These are phyloP conservation scores for Machaerirhynchus nigripectus DNA, from an alignment of 2,113 vertebrate genomes.

Conservation along the genomic window DNA sequence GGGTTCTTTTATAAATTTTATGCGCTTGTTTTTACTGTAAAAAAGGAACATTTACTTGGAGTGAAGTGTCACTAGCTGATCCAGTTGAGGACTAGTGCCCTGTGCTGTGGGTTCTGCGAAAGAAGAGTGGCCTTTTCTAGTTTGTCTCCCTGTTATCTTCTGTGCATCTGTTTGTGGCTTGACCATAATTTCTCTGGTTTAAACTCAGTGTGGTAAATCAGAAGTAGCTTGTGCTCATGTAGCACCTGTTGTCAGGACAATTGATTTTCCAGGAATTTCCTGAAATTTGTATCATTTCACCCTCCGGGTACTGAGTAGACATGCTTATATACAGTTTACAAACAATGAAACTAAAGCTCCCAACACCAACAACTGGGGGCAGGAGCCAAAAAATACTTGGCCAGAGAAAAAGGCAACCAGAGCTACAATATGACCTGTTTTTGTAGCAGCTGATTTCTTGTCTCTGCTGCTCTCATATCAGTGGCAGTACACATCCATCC, in stretches of 20 bases:
- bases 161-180: not conserved
- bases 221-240: not conserved
- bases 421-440: not conserved
- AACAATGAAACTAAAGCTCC: not conserved
- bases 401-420: not conserved
- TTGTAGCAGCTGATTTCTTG: not conserved
- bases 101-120: not conserved
- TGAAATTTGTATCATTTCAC: slow-evolving; percentile 23
- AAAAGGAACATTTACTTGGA: not conserved
- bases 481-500: not conserved
- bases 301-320: not conserved
- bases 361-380: not conserved
- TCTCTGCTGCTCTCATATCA: not conserved
- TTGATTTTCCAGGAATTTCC: slow-evolving; percentile 36
- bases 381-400: not conserved
- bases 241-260: slow-evolving; percentile 44
- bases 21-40: not conserved
- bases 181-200: not conserved
- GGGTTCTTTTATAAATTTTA: not conserved
- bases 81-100: not conserved
- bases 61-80: not conserved
- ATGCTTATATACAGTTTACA: slow-evolving; percentile 3
- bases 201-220: not conserved
- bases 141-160: not conserved
- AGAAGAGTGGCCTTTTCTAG: not conserved